These are phyloP conservation scores for Caranx melampygus DNA, from an alignment of 2,113 vertebrate species.

Conservation along the genomic window DNA sequence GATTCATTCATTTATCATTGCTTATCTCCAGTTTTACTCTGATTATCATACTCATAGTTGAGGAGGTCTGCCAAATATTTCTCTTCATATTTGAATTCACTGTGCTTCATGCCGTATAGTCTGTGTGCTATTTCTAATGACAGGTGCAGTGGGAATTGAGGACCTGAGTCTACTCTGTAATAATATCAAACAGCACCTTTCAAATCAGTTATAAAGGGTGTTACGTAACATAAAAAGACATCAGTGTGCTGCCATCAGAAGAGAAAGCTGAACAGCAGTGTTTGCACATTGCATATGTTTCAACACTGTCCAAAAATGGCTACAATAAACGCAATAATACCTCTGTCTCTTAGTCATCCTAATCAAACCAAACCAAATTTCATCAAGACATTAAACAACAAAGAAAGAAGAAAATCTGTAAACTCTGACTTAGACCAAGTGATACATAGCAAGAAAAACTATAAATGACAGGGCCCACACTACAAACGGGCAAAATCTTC, in stretches of 20 bases:
- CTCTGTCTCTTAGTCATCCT: neutral
- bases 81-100: neutral
- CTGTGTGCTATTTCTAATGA: neutral
- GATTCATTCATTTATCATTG: neutral
- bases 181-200: neutral
- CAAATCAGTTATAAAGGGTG: neutral
- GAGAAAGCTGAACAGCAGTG: neutral
- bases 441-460: neutral
- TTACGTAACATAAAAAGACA: neutral
- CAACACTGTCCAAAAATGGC: neutral
- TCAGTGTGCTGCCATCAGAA: neutral
- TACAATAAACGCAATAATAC: neutral
- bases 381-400: neutral
- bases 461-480: neutral
- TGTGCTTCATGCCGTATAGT: neutral
- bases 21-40: neutral
- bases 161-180: neutral
- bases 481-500: neutral
- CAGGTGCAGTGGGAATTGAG: neutral
- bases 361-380: neutral
- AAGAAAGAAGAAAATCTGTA: neutral
- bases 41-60: neutral
- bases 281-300: neutral
- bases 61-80: neutral
- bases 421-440: neutral